These are phyloP conservation scores for Pandion haliaetus DNA, from an alignment of 2,113 vertebrate species.

Conservation along the genomic window DNA sequence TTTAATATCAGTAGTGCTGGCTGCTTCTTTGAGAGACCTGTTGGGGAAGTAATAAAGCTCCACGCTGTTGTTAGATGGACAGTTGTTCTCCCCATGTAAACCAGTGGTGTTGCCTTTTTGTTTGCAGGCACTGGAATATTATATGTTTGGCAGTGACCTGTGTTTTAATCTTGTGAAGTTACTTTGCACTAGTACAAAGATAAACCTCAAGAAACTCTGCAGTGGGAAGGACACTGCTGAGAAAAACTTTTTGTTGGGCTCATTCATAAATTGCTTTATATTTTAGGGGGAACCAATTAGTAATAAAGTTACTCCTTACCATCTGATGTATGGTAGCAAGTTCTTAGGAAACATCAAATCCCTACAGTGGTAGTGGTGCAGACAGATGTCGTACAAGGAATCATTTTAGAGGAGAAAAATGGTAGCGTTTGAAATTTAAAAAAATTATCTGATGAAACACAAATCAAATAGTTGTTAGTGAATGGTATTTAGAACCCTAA, in stretches of 20 bases:
- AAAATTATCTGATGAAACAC: neutral
- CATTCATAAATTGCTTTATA: neutral
- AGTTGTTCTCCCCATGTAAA: neutral
- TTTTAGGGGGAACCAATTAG: neutral
- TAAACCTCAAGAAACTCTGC: neutral
- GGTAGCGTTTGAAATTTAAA: neutral
- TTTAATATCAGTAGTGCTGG: neutral
- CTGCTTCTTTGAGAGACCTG: neutral
- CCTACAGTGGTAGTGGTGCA: neutral
- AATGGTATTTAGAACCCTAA: neutral
- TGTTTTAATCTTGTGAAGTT: neutral
- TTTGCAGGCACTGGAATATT: neutral
- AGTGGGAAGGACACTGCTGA: neutral
- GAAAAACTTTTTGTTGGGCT: neutral
- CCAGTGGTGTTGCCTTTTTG: neutral
- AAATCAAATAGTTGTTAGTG: neutral
- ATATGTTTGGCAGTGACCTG: neutral
- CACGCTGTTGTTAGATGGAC: accelerated
- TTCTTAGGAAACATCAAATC: neutral
- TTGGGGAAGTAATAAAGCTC: neutral
- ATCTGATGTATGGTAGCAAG: neutral
- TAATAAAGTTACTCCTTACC: neutral
- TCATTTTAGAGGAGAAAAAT: neutral
- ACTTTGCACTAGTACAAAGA: neutral
- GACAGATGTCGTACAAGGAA: neutral